Percentiles rank a stretch among this genome's conserved stretches.
Evolutionary conservation across 1,140 invertebrate genomes (phyloP).

Genomic region (Melitaea cinxia): DNA sequence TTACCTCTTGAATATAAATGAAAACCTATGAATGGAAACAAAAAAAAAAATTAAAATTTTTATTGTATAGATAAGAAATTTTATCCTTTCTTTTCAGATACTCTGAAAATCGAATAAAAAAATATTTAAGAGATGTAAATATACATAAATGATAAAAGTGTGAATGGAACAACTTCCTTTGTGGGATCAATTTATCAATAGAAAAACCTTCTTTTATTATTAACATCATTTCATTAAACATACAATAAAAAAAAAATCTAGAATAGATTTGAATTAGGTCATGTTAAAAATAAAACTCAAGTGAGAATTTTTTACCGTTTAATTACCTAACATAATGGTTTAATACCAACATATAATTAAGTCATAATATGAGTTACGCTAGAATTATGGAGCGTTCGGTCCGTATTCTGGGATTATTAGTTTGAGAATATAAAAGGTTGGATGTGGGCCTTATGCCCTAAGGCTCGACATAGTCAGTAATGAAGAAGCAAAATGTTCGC

Average conservation of each 20-base stretch:
- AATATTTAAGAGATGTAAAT: conserved; percentile 35
- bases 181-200: conserved; percentile 69
- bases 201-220: conserved; percentile 25
- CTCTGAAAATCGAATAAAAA: conserved; percentile 6
- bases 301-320: conserved; percentile 9
- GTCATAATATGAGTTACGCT: conserved; percentile 34
- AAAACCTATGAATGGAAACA: no score
- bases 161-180: conserved; percentile 54
- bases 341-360: neutral
- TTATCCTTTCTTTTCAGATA: conserved; percentile 13
- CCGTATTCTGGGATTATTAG: conserved; percentile 43
- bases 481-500: conserved; percentile 99
- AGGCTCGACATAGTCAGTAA: conserved; percentile 80
- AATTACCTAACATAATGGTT: conserved; percentile 15
- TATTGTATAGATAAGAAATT: neutral
- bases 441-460: conserved; percentile 64
- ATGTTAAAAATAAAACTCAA: conserved; percentile 21
- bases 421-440: conserved; percentile 53
- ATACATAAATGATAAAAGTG: conserved; percentile 22
- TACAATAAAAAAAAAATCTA: conserved; percentile 13
- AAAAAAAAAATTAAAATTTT: neutral
- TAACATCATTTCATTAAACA: conserved; percentile 15
- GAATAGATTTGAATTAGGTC: conserved; percentile 12
- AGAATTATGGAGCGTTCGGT: conserved; percentile 33
- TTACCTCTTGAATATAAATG: no score